Conservation (phyloP, 2,797 vertebrate genomes). For the Bradypus variegatus region DNA sequence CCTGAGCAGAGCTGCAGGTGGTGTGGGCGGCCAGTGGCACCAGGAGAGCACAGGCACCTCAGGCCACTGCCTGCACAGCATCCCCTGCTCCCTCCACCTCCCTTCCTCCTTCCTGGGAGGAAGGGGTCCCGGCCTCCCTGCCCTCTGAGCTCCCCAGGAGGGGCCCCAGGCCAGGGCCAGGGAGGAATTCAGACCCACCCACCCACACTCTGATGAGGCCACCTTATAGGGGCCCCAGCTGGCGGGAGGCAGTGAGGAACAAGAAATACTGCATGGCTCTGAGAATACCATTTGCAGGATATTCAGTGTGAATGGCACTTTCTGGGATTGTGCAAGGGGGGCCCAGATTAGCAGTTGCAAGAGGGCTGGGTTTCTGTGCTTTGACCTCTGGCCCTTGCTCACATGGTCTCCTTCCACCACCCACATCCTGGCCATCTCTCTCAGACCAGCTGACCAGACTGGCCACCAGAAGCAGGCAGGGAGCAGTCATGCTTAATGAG, state of each 20-base stretch:
- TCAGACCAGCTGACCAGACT: background rate
- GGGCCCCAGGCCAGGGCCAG: background rate
- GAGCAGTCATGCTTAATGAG: background rate
- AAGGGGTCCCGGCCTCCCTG: background rate
- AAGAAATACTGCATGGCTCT: fast-evolving
- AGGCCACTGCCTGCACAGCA: background rate
- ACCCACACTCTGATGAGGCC: too few species aligned
- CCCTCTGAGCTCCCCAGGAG: background rate
- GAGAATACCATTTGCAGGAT: background rate
- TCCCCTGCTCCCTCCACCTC: background rate
- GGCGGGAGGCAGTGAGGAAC: background rate
- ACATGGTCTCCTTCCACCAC: background rate
- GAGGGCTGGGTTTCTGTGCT: background rate
- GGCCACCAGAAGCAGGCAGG: background rate
- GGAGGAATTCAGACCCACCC: background rate
- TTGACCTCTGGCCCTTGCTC: background rate
- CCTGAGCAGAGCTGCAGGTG: background rate
- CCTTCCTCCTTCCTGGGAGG: background rate
- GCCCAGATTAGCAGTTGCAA: background rate
- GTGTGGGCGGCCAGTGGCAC: background rate
- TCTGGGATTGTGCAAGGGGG: background rate
- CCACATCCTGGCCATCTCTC: background rate
- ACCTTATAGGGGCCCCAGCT: background rate
- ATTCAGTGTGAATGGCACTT: fast-evolving
- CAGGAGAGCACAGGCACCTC: background rate